Evolutionary conservation across 2,888 invertebrate species (phyloP), one percentile per base, ranked within the genome.

Genomic region (Nemapogon koenigi): DNA sequence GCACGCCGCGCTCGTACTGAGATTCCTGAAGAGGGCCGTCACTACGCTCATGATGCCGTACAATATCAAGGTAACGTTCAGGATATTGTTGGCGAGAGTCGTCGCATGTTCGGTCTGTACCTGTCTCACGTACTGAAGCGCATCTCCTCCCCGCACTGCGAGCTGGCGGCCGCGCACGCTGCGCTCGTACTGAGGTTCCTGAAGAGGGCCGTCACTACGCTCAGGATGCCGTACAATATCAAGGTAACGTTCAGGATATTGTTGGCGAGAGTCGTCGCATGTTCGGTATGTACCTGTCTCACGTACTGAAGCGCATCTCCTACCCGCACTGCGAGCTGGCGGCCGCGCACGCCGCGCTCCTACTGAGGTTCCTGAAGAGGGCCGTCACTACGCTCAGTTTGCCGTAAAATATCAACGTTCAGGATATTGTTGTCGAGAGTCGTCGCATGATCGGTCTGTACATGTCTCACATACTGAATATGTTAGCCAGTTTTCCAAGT

Each of bases 391-490:
- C 86, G 55, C 80, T 91, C 37, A 83, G 88, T 47, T 86, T 88
- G 47, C 90, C 91, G 1, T 73, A 75, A 50, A 61, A 70, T 53
- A 65, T 78, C 52, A 62, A 75, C 71, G 73, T 76, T 59, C n/a
- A n/a, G n/a, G n/a, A n/a, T n/a, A n/a, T n/a, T 11, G 81, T 81
- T 64, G 82, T 83, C 40, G 89, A 91, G 58, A 85, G 88, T 0
- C 82, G 92, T 4, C 88, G 87, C 61, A 86, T 88, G 0, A 92
- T 93, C 63, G 87, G 88, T 1, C 81, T 88, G 51, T 93, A 89
- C 72, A 81, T 93, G 43, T 84, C 86, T 46, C 85, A 86, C 57
- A 83, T 92, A 42, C 68, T 92, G 49, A 85, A 86, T n/a, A n/a
- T n/a, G n/a, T n/a, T n/a, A n/a, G n/a, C n/a, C n/a, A n/a, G n/a